A percentile compares a stretch with the other conserved stretches of the same genome.
These are phyloP conservation scores for Leptopilina myrica DNA, from an alignment of 2,888 invertebrate genomes.

Conservation along the genomic window DNA sequence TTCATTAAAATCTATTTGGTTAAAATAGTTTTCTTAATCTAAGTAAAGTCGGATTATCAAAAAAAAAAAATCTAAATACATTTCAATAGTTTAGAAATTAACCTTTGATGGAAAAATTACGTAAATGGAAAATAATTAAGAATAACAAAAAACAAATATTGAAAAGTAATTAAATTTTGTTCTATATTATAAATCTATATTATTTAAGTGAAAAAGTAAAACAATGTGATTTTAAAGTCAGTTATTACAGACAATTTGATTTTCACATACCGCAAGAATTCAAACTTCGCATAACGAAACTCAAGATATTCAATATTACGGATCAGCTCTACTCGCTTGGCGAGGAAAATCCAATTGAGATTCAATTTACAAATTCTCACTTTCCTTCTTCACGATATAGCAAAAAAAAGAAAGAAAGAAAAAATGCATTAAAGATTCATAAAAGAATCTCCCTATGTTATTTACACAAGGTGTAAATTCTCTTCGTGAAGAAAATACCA, in stretches of 20 bases:
- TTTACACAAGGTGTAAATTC: slow-evolving; percentile 16
- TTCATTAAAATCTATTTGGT: no score
- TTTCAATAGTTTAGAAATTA: no score
- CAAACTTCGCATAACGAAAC: slow-evolving; percentile 8
- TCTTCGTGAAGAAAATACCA: not conserved
- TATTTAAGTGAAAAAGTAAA: no score
- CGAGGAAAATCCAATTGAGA: slow-evolving; percentile 43
- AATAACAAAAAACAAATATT: no score
- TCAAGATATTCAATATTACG: slow-evolving; percentile 27
- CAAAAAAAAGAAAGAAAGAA: not conserved
- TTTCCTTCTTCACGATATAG: not conserved
- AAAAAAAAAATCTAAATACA: no score
- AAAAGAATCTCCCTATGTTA: slow-evolving; percentile 47
- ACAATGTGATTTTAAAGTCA: not conserved
- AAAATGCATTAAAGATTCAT: slow-evolving; percentile 50
- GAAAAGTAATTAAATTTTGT: no score
- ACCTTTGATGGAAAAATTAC: no score
- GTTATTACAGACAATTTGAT: not conserved
- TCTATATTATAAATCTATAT: no score
- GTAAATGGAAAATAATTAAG: no score
- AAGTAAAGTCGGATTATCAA: no score
- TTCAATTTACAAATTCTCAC: slow-evolving; percentile 52
- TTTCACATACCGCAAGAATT: not conserved
- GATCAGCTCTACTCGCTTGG: slow-evolving; percentile 8
- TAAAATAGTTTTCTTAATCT: no score